A percentile compares a stretch with the other conserved stretches of the same genome.
Evolutionary conservation across 64 coral and sea anemone genomes (phyloP).

Genomic region (Anthopleura sola): DNA sequence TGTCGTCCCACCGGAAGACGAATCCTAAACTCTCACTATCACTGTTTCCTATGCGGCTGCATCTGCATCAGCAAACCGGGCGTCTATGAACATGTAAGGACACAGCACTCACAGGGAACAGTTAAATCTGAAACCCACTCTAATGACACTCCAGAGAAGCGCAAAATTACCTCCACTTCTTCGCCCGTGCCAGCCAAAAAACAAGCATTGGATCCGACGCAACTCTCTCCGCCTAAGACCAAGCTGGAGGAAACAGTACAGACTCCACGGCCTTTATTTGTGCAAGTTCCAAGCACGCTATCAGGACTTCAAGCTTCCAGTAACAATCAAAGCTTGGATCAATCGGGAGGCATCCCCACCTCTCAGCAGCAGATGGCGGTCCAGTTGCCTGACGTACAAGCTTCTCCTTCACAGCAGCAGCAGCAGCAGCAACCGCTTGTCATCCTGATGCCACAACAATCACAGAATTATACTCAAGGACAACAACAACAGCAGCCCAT

Average conservation of each 20-base stretch:
- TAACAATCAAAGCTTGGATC: slow-evolving; percentile 7
- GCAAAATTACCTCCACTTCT: not conserved
- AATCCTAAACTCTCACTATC: slow-evolving; percentile 84
- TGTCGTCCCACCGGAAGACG: slow-evolving; percentile 65
- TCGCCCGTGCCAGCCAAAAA: slow-evolving; percentile 53
- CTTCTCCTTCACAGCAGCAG: not conserved
- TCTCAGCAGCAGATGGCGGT: not conserved
- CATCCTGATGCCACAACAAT: slow-evolving; percentile 83
- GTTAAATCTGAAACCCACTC: not conserved
- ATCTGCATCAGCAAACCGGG: slow-evolving; percentile 90
- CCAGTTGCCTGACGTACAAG: not conserved
- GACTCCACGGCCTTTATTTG: not conserved
- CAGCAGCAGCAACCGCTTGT: slow-evolving; percentile 64
- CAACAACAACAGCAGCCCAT: slow-evolving; percentile 78
- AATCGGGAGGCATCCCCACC: not conserved
- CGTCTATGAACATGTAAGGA: slow-evolving; percentile 84
- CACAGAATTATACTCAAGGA: slow-evolving; percentile 24
- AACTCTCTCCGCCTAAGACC: not conserved
- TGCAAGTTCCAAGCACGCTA: not conserved
- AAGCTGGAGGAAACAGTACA: not conserved
- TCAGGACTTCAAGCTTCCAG: not conserved
- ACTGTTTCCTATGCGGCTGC: slow-evolving; percentile 82
- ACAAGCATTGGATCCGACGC: slow-evolving; percentile 1
- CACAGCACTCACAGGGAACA: slow-evolving; percentile 49
- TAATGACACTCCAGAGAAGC: not conserved